These are phyloP conservation scores for Edolisoma coerulescens DNA, from an alignment of 2,113 vertebrate genomes.

Conservation along the genomic window DNA sequence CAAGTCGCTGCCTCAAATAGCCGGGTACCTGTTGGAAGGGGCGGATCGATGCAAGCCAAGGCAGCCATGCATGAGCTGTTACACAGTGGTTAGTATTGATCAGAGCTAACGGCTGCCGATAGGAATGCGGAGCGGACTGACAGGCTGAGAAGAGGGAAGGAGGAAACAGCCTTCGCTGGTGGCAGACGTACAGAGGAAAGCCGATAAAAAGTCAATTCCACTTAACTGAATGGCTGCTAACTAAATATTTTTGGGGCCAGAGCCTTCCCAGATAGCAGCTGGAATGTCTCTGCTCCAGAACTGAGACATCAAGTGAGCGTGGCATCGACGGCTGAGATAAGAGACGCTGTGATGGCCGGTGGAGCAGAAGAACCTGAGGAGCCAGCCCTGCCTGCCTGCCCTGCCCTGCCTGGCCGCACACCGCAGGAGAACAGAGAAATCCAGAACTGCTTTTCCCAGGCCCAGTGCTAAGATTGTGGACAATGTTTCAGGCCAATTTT, in stretches of 20 bases:
- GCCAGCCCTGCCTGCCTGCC: neutral
- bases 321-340: constrained; percentile 5
- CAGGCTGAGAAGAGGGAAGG: constrained; percentile 74
- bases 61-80: constrained; percentile 80
- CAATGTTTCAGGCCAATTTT: constrained; percentile 41
- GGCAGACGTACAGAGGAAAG: constrained; percentile 84
- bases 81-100: constrained; percentile 89
- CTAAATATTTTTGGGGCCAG: constrained; percentile 89
- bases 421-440: neutral
- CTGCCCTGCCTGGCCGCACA: neutral
- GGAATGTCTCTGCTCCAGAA: constrained; percentile 62
- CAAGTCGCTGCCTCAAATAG: constrained; percentile 54
- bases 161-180: constrained; percentile 83
- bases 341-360: neutral
- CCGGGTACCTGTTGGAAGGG: constrained; percentile 83
- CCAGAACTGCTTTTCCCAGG: neutral
- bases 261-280: constrained; percentile 60
- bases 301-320: constrained; percentile 78
- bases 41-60: constrained; percentile 84
- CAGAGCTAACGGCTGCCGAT: constrained; percentile 89
- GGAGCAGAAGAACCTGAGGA: neutral
- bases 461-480: neutral
- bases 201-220: constrained; percentile 97
- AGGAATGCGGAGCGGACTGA: constrained; percentile 84
- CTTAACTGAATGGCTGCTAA: constrained; percentile 95